A percentile compares a stretch with the other conserved stretches of the same genome.
phyloP scores from a whole-genome alignment of 2,888 invertebrate species.

The Drosophila ochracea region DNA sequence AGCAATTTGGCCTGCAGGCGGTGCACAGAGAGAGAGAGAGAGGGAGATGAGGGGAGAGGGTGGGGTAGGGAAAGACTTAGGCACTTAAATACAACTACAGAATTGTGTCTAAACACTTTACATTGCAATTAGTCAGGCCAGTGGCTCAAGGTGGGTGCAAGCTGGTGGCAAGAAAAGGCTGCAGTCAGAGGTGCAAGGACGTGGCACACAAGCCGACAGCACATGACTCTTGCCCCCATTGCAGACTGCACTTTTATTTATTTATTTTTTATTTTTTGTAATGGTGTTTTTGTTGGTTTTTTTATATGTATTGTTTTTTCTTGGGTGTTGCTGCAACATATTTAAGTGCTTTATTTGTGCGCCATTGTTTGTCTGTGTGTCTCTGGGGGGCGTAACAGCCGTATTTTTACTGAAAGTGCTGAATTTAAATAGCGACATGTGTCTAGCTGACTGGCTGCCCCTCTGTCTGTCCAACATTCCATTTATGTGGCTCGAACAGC shows the following conservation, averaged over 20 bases:
- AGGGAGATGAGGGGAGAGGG: background rate
- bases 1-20: slow-evolving; percentile 49
- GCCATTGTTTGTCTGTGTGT: slow-evolving; percentile 29
- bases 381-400: slow-evolving; percentile 17
- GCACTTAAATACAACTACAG: slow-evolving; percentile 44
- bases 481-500: slow-evolving; percentile 9
- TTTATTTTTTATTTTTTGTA: background rate
- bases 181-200: slow-evolving; percentile 27
- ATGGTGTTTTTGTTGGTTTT: background rate
- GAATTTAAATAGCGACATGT: slow-evolving; percentile 57
- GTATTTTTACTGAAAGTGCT: slow-evolving; percentile 30
- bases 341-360: slow-evolving; percentile 56
- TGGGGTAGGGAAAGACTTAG: background rate
- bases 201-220: slow-evolving; percentile 7
- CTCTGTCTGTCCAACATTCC: background rate
- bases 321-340: slow-evolving; percentile 28
- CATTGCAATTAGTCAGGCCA: slow-evolving; percentile 67
- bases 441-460: slow-evolving; percentile 19
- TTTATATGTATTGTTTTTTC: slow-evolving; percentile 10
- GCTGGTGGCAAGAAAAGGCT: background rate
- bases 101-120: slow-evolving; percentile 72
- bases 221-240: slow-evolving; percentile 30
- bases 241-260: slow-evolving; percentile 31
- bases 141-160: slow-evolving; percentile 10
- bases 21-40: background rate